Evolutionary conservation across 2,888 invertebrate genomes (phyloP).

Genomic region (Tricholauxania praeusta): DNA sequence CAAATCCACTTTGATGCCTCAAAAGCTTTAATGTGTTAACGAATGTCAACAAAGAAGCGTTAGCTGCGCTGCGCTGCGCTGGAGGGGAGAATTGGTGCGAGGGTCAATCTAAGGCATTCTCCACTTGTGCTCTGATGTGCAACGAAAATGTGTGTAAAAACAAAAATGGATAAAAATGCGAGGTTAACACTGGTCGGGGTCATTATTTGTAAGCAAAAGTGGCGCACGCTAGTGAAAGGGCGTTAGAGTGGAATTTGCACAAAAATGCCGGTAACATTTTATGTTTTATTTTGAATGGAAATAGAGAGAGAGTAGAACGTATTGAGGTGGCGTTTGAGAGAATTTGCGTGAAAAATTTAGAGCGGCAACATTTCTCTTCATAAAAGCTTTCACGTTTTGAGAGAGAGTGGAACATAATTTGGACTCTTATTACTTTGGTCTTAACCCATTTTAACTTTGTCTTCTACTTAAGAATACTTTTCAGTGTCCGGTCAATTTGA

Average conservation of each 20-base stretch:
- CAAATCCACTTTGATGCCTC: conserved; percentile 7
- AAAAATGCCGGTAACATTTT: background rate
- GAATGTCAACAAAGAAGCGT: conserved; percentile 17
- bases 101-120: background rate
- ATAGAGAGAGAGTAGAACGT: background rate
- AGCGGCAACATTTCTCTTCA: background rate
- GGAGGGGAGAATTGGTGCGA: background rate
- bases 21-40: conserved; percentile 35
- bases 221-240: background rate
- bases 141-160: conserved; percentile 26
- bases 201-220: background rate
- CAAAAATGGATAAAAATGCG: conserved; percentile 9
- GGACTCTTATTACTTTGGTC: too few relatives aligned
- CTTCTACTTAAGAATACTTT: too few relatives aligned
- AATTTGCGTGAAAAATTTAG: background rate
- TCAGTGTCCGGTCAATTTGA: too few relatives aligned
- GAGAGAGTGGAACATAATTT: too few relatives aligned
- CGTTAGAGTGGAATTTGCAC: background rate
- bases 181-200: too few relatives aligned
- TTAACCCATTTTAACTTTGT: too few relatives aligned
- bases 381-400: too few relatives aligned
- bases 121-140: background rate
- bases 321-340: background rate
- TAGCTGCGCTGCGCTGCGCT: background rate
- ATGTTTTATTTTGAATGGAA: background rate